phyloP scores from a whole-genome alignment of 2,888 invertebrate genomes.

The Sturmia bella region DNA sequence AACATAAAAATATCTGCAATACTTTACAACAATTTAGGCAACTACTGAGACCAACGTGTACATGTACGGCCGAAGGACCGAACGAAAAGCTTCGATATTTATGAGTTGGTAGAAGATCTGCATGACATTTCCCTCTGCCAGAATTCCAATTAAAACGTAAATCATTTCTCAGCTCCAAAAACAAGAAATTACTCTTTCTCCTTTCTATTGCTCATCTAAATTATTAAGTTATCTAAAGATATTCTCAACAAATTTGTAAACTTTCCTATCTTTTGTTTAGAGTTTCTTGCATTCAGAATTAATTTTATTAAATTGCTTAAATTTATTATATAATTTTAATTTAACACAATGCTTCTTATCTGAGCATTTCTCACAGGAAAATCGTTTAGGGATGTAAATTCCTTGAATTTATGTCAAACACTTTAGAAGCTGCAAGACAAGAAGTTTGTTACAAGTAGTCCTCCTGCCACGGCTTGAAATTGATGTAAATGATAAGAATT shows the following conservation, averaged over 20 bases:
- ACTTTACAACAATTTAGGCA: too few species aligned
- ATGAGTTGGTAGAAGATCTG: too few species aligned
- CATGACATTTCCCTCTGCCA: too few species aligned
- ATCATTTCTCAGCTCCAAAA: too few species aligned
- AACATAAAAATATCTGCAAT: too few species aligned
- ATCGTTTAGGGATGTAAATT: constrained; percentile 40
- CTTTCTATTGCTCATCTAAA: background rate
- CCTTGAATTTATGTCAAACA: constrained; percentile 33
- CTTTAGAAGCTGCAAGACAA: constrained; percentile 27
- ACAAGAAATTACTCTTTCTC: background rate
- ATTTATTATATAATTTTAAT: constrained; percentile 50
- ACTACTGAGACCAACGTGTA: too few species aligned
- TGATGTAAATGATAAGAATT: constrained; percentile 50
- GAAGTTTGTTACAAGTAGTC: background rate
- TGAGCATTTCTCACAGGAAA: constrained; percentile 41
- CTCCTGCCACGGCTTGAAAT: background rate
- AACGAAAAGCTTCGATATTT: too few species aligned
- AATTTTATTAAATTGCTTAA: constrained; percentile 40
- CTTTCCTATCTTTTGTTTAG: background rate
- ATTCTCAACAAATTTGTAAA: constrained; percentile 38
- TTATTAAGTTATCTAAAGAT: background rate
- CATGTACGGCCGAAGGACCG: too few species aligned
- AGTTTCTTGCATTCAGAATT: constrained; percentile 20
- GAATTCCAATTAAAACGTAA: too few species aligned
- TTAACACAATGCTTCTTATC: constrained; percentile 53